A percentile compares a stretch with the other conserved stretches of the same genome.
These are phyloP conservation scores for Patagioenas fasciata DNA, from an alignment of 2,113 vertebrate species.

Conservation along the genomic window DNA sequence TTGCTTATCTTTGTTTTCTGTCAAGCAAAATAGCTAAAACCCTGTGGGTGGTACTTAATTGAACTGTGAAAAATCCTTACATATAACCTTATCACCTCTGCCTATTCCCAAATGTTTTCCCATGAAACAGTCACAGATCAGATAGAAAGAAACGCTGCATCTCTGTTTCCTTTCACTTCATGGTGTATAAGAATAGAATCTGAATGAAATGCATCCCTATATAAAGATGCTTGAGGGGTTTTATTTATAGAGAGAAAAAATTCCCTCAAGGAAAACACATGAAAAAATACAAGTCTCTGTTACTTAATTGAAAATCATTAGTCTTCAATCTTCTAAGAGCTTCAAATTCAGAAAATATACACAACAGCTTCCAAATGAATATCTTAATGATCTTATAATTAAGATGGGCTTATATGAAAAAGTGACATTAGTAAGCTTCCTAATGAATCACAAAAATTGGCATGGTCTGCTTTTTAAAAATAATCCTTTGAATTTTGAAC, in stretches of 20 bases:
- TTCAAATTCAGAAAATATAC: background rate
- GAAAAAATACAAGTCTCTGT: background rate
- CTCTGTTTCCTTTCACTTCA: background rate
- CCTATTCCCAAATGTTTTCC: slow-evolving; percentile 5
- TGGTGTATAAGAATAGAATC: background rate
- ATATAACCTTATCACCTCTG: slow-evolving; percentile 37
- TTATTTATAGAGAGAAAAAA: background rate
- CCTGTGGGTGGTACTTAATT: slow-evolving; percentile 37
- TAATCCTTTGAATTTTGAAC: slow-evolving; percentile 28
- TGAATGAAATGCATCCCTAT: background rate
- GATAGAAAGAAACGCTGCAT: background rate
- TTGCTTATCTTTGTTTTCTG: slow-evolving; percentile 70
- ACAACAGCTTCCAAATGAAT: background rate
- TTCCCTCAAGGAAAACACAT: background rate
- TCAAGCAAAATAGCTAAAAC: slow-evolving; percentile 47
- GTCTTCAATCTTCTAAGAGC: background rate
- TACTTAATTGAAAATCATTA: background rate
- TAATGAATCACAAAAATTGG: slow-evolving; percentile 63
- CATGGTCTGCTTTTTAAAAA: slow-evolving; percentile 35
- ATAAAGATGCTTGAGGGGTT: background rate
- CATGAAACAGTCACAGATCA: background rate
- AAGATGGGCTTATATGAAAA: slow-evolving; percentile 21
- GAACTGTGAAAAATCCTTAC: slow-evolving; percentile 26
- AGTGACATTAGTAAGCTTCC: slow-evolving; percentile 21
- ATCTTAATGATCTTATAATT: slow-evolving; percentile 15